A percentile compares a stretch with the other conserved stretches of the same genome.
Conservation (phyloP, 2,113 vertebrate genomes). For the Crotophaga sulcirostris region DNA sequence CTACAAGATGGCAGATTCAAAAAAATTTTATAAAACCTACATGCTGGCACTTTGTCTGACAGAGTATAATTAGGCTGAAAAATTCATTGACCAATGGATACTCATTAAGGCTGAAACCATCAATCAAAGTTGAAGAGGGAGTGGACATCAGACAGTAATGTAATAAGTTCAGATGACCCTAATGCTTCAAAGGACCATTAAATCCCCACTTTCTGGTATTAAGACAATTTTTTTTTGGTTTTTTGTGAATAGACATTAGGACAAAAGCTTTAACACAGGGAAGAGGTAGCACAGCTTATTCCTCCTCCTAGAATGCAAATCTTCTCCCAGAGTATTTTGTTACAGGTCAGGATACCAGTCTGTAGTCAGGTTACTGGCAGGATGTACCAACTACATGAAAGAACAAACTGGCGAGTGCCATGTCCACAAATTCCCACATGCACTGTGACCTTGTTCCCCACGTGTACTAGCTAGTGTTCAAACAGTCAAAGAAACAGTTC, state of each 20-base stretch:
- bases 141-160: neutral
- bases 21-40: neutral
- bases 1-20: neutral
- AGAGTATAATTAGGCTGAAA: neutral
- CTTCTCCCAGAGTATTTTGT: neutral
- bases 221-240: neutral
- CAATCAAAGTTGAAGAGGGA: neutral
- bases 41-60: neutral
- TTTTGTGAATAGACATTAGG: neutral
- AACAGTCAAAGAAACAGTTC: neutral
- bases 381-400: neutral
- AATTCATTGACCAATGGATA: neutral
- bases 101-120: neutral
- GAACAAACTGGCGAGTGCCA: neutral
- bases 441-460: rapidly evolving
- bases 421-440: neutral
- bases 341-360: neutral
- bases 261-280: neutral
- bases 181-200: neutral
- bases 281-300: neutral
- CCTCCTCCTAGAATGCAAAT: neutral
- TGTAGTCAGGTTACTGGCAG: neutral
- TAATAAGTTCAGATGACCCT: neutral
- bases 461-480: neutral
- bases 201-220: neutral